Base-by-base conservation (phyloP, 2,797 vertebrate species). In the Sitta carolinensis region DNA sequence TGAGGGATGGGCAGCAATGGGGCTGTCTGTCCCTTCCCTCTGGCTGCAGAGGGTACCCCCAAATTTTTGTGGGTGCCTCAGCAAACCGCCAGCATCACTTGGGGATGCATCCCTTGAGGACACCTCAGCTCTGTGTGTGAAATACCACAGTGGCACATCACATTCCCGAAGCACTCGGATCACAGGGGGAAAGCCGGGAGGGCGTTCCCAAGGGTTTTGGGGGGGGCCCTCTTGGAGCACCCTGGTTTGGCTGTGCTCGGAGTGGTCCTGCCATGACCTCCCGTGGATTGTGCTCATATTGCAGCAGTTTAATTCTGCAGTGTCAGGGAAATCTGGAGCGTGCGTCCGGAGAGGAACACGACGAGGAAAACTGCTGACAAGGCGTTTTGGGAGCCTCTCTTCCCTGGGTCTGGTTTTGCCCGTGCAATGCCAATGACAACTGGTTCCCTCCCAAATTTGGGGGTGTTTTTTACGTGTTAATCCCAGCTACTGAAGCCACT, bases 391-490 rank as follows among this genome's bases (percentile, higher is more conserved):
- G 69, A 80, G 26, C 64, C 54, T 21, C 59, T 11, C 9, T 79
- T 55, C 30, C 21, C 48, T 6, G n/a, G 22, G 4, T n/a, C 48
- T 22, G 26, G 11, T 55, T 83, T 50, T 51, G 77, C 47, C 57
- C 3, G 0, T 6, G 48, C 1, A 0, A 21, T 38, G 51, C 51
- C 16, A 8, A 27, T 1, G 3, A 26, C 16, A 58, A 7, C 7
- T 5, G 16, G 19, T 77, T 92, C 51, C 57, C n/a, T 69, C 38
- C 5, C 1, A 2, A 7, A 38, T 73, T 83, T 54, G 43, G 2
- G 25, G 34, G 21, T 50, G 42, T 1, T 34, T 32, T 58, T 61
- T 6, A 7, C 48, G 16, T n/a, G 38, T 66, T 17, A 63, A 67
- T 55, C 36, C 25, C 40, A 5, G 5, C 27, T 87, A 66, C 7